These are phyloP conservation scores for Menidia beryllina DNA, from an alignment of 2,113 vertebrate genomes.

Conservation along the genomic window DNA sequence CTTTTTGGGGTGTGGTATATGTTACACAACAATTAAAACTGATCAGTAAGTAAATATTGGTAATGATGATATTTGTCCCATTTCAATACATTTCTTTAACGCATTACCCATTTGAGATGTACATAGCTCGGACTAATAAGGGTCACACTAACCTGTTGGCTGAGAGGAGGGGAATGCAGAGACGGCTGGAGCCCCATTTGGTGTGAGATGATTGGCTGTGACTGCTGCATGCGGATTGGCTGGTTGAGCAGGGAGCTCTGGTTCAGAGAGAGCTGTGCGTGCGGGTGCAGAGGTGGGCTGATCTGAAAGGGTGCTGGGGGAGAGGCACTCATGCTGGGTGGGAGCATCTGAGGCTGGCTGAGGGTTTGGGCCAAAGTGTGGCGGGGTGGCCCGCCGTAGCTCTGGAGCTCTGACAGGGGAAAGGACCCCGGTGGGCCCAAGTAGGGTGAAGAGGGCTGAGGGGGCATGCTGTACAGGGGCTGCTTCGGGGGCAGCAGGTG, in stretches of 20 bases:
- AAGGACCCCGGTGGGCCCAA: conserved; percentile 90
- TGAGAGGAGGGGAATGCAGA: conserved; percentile 92
- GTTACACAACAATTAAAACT: background rate
- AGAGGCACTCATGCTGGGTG: conserved; percentile 93
- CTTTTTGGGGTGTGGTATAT: background rate
- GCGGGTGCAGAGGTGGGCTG: conserved; percentile 90
- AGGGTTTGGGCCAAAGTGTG: conserved; percentile 88
- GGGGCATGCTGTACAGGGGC: conserved; percentile 91
- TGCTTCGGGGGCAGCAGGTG: conserved; percentile 94
- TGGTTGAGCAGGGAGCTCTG: conserved; percentile 95
- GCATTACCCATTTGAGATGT: background rate
- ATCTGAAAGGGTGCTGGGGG: conserved; percentile 94
- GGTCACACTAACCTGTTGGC: conserved; percentile 89
- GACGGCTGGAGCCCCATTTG: conserved; percentile 96
- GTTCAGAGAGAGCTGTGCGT: conserved; percentile 95
- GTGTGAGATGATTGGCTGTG: conserved; percentile 94
- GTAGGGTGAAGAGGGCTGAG: conserved; percentile 91
- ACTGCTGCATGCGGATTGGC: conserved; percentile 95
- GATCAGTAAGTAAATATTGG: conserved; percentile 11
- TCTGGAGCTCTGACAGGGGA: conserved; percentile 93
- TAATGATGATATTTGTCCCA: background rate
- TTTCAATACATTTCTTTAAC: background rate
- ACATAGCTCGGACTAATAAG: background rate
- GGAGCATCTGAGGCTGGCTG: conserved; percentile 92
- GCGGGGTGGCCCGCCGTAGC: conserved; percentile 87